Conservation (phyloP, 2,113 vertebrate species). For the Dipodomys stephensi region DNA sequence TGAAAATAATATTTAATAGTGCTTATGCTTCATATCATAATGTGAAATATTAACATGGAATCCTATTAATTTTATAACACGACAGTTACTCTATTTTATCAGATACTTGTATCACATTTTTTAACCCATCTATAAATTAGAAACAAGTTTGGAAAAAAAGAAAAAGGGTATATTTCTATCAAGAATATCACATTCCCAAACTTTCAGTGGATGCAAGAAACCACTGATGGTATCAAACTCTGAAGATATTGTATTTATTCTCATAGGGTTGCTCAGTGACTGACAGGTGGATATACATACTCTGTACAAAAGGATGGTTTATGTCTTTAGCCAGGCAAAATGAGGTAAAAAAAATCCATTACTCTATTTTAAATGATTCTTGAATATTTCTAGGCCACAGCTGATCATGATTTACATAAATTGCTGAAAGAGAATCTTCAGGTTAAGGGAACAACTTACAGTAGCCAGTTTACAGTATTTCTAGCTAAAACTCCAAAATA, state of each 20-base stretch:
- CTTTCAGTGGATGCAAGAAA: background rate
- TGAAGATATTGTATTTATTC: background rate
- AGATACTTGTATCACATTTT: background rate
- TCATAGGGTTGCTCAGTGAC: background rate
- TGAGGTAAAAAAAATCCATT: background rate
- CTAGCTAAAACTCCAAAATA: slow-evolving; percentile 11
- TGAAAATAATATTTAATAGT: background rate
- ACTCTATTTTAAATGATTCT: background rate
- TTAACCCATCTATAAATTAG: background rate
- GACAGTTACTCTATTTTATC: background rate
- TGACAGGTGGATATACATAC: background rate
- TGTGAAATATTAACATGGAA: background rate
- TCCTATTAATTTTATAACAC: background rate
- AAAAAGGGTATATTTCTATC: background rate
- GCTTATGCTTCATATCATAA: background rate
- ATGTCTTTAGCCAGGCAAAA: background rate
- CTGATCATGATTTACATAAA: background rate
- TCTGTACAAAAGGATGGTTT: background rate
- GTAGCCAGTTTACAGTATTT: background rate
- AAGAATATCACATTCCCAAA: background rate
- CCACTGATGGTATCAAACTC: background rate
- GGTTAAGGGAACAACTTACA: background rate
- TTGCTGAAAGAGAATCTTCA: too few species aligned
- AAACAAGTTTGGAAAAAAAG: background rate
- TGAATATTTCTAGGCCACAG: background rate